phyloP scores from a whole-genome alignment of 2,797 vertebrate genomes.

The Pempheris klunzingeri region DNA sequence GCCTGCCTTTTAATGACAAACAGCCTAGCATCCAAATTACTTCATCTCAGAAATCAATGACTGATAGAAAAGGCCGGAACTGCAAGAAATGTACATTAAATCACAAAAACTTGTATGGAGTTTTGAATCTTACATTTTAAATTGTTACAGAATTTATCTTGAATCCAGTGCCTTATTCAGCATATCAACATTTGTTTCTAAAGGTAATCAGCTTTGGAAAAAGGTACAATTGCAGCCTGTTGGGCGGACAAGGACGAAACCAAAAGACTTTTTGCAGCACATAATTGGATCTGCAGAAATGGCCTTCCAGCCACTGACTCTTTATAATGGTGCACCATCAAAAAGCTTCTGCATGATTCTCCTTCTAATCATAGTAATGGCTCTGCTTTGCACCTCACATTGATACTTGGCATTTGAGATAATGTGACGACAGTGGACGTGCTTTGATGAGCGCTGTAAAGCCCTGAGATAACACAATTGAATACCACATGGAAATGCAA shows the following conservation, averaged over 20 bases:
- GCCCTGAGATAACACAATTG: conserved; percentile 27
- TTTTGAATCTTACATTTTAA: background rate
- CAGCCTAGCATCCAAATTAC: conserved; percentile 12
- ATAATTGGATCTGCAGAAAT: conserved; percentile 48
- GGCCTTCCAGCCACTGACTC: conserved; percentile 36
- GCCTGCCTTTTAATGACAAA: conserved; percentile 35
- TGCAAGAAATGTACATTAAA: background rate
- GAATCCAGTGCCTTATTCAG: background rate
- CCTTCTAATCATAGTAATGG: conserved; percentile 53
- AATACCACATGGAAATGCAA: background rate
- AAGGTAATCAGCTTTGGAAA: background rate
- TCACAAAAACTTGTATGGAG: too few relatives aligned
- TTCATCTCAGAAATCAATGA: conserved; percentile 43
- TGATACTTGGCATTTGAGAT: conserved; percentile 63
- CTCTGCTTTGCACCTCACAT: conserved; percentile 32
- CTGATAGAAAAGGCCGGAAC: conserved; percentile 2
- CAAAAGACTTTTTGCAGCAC: conserved; percentile 18
- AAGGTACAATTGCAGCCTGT: background rate
- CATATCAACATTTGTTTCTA: background rate
- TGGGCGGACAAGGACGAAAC: conserved; percentile 9
- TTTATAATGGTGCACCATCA: conserved; percentile 34
- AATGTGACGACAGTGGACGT: conserved; percentile 17
- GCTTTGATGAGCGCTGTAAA: conserved; percentile 13
- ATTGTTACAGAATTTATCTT: background rate
- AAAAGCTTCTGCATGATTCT: conserved; percentile 35